Base-by-base conservation (phyloP, 2,888 invertebrate genomes). In the Thelaira solivaga region DNA sequence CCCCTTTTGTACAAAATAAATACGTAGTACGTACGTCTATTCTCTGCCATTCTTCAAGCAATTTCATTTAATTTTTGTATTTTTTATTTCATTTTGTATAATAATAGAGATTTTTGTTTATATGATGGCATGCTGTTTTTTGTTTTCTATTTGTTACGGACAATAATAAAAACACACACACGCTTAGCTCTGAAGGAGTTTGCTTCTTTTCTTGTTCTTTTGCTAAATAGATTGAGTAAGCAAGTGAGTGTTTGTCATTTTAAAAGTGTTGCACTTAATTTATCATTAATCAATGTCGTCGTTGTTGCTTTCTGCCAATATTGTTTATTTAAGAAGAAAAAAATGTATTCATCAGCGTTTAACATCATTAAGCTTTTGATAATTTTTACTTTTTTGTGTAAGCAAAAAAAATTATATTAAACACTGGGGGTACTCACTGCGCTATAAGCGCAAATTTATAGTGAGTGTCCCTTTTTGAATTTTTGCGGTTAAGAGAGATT, bases 241-340 rank as follows among this genome's bases (percentile, higher is more conserved):
- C 71, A 36, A 47, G 13, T 53, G 47, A 55, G 53, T 64, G 53
- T 57, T 55, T 67, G 61, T 61, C 55, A 57, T 57, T 55, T 80
- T 81, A 81, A 80, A 80, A 85, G 83, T 82, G 81, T 79, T 80
- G 80, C 83, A 83, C 81, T 80, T 83, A 83, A 83, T 78, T 80
- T 67, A 78, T 84, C 82, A 84, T 83, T 85, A 85, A 85, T 85
- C 85, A 85, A 83, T 83, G 83, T 82, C 83, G 81, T 51, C 22
- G 59, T 39, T 4, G 4, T 13, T 53, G 51, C 10, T 11, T 31
- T 7, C n/a, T 20, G 13, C 24, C 39, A 41, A 16, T 18, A 16
- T 24, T 24, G 24, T 10, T 20, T 31, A 49, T 62, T 26, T 7
- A 36, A 41, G n/a, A 29, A 4, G 10, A 10, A 39, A 39, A 39